Evolutionary conservation across 2,888 invertebrate genomes (phyloP), one percentile per base, ranked within the genome.

Genomic region (Leptogaster cylindrica): DNA sequence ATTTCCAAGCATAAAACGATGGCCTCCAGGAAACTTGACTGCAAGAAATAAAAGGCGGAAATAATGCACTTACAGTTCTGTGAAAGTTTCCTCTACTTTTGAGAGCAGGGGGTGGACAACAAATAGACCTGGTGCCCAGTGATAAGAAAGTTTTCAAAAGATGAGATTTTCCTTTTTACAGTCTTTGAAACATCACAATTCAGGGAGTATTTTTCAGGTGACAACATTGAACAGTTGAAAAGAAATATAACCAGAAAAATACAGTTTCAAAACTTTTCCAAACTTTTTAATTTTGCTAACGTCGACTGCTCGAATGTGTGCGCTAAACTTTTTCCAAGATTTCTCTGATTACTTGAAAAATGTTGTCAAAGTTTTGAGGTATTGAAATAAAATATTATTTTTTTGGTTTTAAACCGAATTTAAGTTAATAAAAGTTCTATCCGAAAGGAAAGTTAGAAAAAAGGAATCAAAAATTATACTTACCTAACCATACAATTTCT

Each of bases 41-140:
- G 23, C 36, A 55, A 55, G 31, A 55, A 55, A 55, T 55, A 55
- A 55, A 55, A 55, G 36, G 36, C 55, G 55, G 55, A 55, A 55
- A 55, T 55, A 55, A 55, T 55, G 55, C 36, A 39, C 55, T 55
- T 55, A 55, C 33, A 55, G 36, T 55, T 55, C 36, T 55, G 36
- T 31, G 55, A 55, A 55, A 55, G 36, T 55, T 55, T 55, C 23
- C 55, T 23, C 23, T 23, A 10, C 31, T 55, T 18, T 36, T 20
- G 31, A 12, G 23, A 31, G 23, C 33, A 55, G n/a, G n/a, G n/a
- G 39, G 55, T 23, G 39, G 39, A 55, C 39, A 55, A 23, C 12
- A 36, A 23, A 55, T n/a, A 39, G 55, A 55, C 39, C 55, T 55
- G 55, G 39, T 36, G 55, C 23, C 55, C 55, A 55, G n/a, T 55